These are phyloP conservation scores for Nomada fabriciana DNA, from an alignment of 2,888 invertebrate species.

Conservation along the genomic window DNA sequence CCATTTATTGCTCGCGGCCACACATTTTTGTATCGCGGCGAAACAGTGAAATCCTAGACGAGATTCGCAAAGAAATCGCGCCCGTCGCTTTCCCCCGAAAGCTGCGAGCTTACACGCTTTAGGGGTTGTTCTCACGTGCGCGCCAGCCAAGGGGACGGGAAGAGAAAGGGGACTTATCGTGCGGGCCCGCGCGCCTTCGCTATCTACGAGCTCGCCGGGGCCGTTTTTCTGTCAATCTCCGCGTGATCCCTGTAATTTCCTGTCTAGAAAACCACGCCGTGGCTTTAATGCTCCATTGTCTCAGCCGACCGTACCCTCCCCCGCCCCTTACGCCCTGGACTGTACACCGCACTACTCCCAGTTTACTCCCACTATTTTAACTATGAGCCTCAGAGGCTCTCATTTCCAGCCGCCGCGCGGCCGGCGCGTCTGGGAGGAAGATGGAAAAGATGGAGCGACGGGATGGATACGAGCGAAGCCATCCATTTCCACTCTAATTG, in stretches of 20 bases:
- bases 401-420: constrained; percentile 55
- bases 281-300: constrained; percentile 84
- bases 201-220: constrained; percentile 76
- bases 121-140: constrained; percentile 74
- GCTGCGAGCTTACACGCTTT: not conserved
- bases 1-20: too few relatives aligned
- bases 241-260: constrained; percentile 84
- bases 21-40: too few relatives aligned
- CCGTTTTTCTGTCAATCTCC: constrained; percentile 84
- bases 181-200: constrained; percentile 60
- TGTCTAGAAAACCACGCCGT: constrained; percentile 83
- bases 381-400: constrained; percentile 78
- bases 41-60: too few relatives aligned
- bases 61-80: too few relatives aligned
- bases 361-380: constrained; percentile 81
- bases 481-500: constrained; percentile 34
- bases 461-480: not conserved
- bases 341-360: constrained; percentile 73
- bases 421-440: not conserved
- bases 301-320: constrained; percentile 70
- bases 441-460: too few relatives aligned
- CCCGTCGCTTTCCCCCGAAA: too few relatives aligned
- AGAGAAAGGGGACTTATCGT: constrained; percentile 69
- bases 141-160: constrained; percentile 55
- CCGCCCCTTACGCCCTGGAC: constrained; percentile 66